These are phyloP conservation scores for Torymus texanus DNA, from an alignment of 2,888 invertebrate genomes.

Conservation along the genomic window DNA sequence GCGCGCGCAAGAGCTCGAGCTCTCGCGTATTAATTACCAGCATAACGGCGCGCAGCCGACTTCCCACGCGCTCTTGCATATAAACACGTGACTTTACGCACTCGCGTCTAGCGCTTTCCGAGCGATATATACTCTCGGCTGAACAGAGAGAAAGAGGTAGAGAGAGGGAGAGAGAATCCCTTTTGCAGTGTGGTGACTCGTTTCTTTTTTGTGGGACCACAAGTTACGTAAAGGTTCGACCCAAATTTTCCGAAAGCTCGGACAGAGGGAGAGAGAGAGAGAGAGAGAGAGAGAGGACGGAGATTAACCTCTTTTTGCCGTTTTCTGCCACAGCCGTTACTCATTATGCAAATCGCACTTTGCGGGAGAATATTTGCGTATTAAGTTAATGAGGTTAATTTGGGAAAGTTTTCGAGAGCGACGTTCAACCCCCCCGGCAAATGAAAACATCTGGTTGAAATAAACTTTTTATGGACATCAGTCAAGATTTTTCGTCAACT, in stretches of 20 bases:
- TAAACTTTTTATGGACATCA: too few relatives aligned
- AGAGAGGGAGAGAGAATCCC: neutral
- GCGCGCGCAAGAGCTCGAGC: slow-evolving; percentile 12
- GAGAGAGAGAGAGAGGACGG: neutral
- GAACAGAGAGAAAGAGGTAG: neutral
- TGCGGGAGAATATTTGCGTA: neutral
- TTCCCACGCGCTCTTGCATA: slow-evolving; percentile 57
- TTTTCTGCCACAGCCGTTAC: neutral
- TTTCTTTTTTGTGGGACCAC: neutral
- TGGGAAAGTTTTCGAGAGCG: too few relatives aligned
- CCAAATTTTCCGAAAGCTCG: slow-evolving; percentile 14
- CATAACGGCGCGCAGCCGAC: slow-evolving; percentile 46
- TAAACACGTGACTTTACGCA: slow-evolving; percentile 53
- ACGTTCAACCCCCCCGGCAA: too few relatives aligned
- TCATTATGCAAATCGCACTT: too few relatives aligned
- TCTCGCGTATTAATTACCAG: slow-evolving; percentile 55
- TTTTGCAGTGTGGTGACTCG: neutral
- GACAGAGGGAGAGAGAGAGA: neutral
- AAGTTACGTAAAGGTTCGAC: slow-evolving; percentile 3
- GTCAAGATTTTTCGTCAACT: too few relatives aligned
- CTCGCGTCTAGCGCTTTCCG: neutral
- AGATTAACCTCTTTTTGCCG: slow-evolving; percentile 14
- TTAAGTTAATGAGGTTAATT: too few relatives aligned
- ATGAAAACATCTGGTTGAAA: too few relatives aligned
- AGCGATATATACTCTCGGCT: neutral